phyloP scores from a whole-genome alignment of 2,113 vertebrate genomes.

The Ictidomys tridecemlineatus region DNA sequence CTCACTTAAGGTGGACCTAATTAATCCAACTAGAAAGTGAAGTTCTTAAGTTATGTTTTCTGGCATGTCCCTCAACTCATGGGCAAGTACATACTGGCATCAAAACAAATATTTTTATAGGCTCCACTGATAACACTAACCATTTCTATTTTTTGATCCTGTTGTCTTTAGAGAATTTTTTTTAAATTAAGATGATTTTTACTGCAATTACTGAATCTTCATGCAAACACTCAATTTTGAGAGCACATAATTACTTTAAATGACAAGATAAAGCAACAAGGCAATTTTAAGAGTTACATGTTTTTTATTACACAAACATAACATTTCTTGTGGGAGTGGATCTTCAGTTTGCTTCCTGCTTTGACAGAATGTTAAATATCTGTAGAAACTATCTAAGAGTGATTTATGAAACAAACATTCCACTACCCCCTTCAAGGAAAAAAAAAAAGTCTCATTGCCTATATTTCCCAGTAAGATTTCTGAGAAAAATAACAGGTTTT shows the following conservation, averaged over 20 bases:
- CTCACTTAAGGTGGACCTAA: neutral
- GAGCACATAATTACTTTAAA: slow-evolving; percentile 49
- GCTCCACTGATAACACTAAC: neutral
- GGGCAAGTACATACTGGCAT: neutral
- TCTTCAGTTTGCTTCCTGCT: slow-evolving; percentile 52
- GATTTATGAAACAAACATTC: slow-evolving; percentile 80
- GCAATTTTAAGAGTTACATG: slow-evolving; percentile 61
- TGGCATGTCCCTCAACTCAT: neutral
- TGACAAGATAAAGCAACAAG: slow-evolving; percentile 54
- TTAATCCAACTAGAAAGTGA: neutral
- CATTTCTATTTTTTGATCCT: neutral
- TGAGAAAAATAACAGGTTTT: slow-evolving; percentile 76
- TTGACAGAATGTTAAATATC: slow-evolving; percentile 77
- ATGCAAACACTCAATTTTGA: slow-evolving; percentile 23
- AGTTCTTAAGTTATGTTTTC: neutral
- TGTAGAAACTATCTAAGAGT: slow-evolving; percentile 73
- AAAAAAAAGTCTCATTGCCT: slow-evolving; percentile 2
- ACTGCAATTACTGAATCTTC: neutral
- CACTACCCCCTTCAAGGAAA: neutral
- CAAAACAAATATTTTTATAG: neutral
- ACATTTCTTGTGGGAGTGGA: slow-evolving; percentile 76
- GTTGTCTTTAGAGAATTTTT: neutral
- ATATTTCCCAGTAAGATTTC: slow-evolving; percentile 66
- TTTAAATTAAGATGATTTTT: slow-evolving; percentile 33
- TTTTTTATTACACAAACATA: slow-evolving; percentile 86